Percentiles rank a stretch among this genome's conserved stretches.
Evolutionary conservation across 2,113 vertebrate species (phyloP).

Genomic region (Muntiacus reevesi): DNA sequence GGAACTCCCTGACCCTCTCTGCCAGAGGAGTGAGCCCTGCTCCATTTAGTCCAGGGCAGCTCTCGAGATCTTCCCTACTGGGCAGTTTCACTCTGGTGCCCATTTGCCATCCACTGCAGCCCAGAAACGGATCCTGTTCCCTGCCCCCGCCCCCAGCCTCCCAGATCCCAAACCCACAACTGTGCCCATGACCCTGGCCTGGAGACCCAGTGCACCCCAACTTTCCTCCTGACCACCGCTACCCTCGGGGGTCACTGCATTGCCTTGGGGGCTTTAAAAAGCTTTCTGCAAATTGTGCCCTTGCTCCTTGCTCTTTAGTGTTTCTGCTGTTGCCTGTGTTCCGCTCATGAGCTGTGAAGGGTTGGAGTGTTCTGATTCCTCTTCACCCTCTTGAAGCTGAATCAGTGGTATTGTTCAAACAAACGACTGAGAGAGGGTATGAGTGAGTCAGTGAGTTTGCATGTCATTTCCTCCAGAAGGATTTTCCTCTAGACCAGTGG

Average conservation of each 20-base stretch:
- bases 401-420: background rate
- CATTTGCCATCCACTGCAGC: background rate
- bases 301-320: background rate
- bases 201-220: background rate
- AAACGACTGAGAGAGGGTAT: no score
- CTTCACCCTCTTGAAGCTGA: background rate
- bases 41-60: background rate
- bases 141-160: fast-evolving
- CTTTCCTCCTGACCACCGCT: no score
- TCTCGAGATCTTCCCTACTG: background rate
- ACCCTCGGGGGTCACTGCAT: background rate
- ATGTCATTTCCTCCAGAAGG: background rate
- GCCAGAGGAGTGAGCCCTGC: background rate
- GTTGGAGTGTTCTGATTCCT: background rate
- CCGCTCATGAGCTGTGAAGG: background rate
- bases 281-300: background rate
- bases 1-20: background rate
- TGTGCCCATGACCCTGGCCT: background rate
- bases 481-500: background rate
- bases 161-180: background rate
- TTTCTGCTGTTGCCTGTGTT: background rate
- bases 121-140: fast-evolving
- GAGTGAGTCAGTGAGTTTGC: background rate
- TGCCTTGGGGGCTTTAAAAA: background rate
- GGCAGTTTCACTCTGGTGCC: background rate